phyloP scores from a whole-genome alignment of 2,888 invertebrate genomes.

The Philonicus albiceps region DNA sequence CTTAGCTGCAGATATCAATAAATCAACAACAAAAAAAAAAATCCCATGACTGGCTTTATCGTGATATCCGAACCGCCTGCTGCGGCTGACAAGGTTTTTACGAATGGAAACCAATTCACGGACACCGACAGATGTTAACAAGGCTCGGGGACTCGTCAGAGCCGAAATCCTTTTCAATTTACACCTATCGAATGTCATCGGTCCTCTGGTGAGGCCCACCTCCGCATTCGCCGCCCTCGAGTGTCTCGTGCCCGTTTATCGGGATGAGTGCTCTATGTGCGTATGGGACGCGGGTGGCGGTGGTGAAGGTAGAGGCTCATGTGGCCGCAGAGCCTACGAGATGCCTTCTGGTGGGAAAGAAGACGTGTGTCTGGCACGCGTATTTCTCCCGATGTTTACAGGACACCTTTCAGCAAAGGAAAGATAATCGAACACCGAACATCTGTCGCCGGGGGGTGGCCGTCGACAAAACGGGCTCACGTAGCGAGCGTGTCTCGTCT shows the following conservation, averaged over 20 bases:
- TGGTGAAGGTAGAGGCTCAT: not conserved
- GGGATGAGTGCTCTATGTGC: not conserved
- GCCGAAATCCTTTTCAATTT: slow-evolving; percentile 27
- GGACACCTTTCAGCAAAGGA: not conserved
- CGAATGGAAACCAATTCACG: not conserved
- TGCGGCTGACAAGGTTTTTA: slow-evolving; percentile 1
- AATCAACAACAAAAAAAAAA: slow-evolving; percentile 11
- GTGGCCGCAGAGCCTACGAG: not conserved
- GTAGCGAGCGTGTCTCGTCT: slow-evolving; percentile 27
- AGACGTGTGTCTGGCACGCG: slow-evolving; percentile 37
- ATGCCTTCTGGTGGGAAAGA: not conserved
- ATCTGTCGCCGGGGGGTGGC: slow-evolving; percentile 12
- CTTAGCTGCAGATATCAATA: slow-evolving; percentile 23
- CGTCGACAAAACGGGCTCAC: slow-evolving; percentile 9
- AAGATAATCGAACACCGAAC: slow-evolving; percentile 32
- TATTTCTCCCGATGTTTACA: not conserved
- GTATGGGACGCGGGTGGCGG: not conserved
- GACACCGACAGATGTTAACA: slow-evolving; percentile 21
- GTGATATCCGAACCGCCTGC: not conserved
- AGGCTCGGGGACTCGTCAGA: not conserved
- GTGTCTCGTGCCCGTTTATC: not conserved
- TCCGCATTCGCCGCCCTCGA: not conserved
- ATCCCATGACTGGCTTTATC: slow-evolving; percentile 8
- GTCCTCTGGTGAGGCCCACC: not conserved
- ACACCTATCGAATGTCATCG: slow-evolving; percentile 27